Evolutionary conservation across 2,888 invertebrate genomes (phyloP).

Genomic region (Brenthis hecate): DNA sequence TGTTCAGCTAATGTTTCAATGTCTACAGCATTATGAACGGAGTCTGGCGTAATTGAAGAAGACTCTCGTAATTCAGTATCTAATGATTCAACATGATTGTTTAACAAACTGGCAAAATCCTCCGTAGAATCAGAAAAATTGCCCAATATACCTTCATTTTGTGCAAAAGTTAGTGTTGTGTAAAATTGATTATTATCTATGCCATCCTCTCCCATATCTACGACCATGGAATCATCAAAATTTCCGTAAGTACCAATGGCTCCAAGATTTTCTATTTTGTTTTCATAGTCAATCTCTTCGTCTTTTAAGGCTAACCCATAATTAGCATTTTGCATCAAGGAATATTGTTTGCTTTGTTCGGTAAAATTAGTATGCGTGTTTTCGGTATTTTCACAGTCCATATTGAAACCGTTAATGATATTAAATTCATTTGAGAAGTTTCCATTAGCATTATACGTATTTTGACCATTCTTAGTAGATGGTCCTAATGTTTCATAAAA

Average conservation of each 20-base stretch:
- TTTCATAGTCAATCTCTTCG: conserved; percentile 90
- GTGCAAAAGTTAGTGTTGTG: conserved; percentile 90
- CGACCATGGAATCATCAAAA: conserved; percentile 92
- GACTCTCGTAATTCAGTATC: conserved; percentile 86
- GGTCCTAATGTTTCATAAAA: conserved; percentile 90
- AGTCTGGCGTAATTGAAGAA: conserved; percentile 87
- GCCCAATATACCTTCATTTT: conserved; percentile 90
- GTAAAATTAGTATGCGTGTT: conserved; percentile 68
- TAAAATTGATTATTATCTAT: conserved; percentile 92
- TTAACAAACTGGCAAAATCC: conserved; percentile 89
- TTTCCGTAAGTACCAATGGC: conserved; percentile 82
- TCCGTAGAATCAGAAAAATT: conserved; percentile 91
- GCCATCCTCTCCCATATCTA: conserved; percentile 89
- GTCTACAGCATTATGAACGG: conserved; percentile 84
- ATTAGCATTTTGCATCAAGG: conserved; percentile 90
- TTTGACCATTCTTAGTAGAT: conserved; percentile 87
- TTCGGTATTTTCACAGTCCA: conserved; percentile 90
- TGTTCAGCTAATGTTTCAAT: conserved; percentile 91
- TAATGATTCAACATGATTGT: conserved; percentile 86
- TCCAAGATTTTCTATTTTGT: conserved; percentile 87
- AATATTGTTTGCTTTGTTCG: conserved; percentile 87
- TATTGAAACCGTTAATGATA: conserved; percentile 86
- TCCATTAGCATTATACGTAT: conserved; percentile 86
- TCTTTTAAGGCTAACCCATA: conserved; percentile 91
- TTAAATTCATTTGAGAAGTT: conserved; percentile 86